Evolutionary conservation across 1,140 invertebrate genomes (phyloP).

Genomic region (Pantala flavescens): DNA sequence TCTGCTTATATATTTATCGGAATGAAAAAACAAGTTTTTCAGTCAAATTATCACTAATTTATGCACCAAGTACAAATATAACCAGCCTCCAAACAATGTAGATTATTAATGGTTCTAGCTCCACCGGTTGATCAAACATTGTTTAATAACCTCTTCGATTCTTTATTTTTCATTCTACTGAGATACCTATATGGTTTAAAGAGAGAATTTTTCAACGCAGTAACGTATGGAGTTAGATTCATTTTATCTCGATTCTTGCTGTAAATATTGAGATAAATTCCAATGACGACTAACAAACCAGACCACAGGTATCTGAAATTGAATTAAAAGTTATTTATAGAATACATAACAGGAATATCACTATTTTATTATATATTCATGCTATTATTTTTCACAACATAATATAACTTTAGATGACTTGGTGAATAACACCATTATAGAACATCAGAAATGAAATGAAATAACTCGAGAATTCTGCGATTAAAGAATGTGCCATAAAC

Average conservation of each 20-base stretch:
- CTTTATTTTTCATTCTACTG: not conserved
- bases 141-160: not conserved
- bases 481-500: not conserved
- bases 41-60: too few relatives aligned
- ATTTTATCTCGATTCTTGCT: conserved; percentile 48
- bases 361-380: conserved; percentile 14
- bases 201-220: not conserved
- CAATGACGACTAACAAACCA: conserved; percentile 70
- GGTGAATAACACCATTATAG: conserved; percentile 7
- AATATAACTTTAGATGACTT: conserved; percentile 14
- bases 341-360: conserved; percentile 14
- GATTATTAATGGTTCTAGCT: too few relatives aligned
- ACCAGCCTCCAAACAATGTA: too few relatives aligned
- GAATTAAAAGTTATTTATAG: conserved; percentile 23
- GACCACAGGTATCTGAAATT: conserved; percentile 78
- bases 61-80: too few relatives aligned
- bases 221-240: not conserved
- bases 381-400: conserved; percentile 19
- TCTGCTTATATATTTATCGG: too few relatives aligned
- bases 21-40: too few relatives aligned
- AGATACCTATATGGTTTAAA: not conserved
- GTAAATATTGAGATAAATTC: conserved; percentile 84
- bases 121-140: not conserved
- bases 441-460: not conserved
- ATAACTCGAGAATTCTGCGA: not conserved